Evolutionary conservation across 2,113 vertebrate genomes (phyloP).

Genomic region (Eubucco bourcierii): DNA sequence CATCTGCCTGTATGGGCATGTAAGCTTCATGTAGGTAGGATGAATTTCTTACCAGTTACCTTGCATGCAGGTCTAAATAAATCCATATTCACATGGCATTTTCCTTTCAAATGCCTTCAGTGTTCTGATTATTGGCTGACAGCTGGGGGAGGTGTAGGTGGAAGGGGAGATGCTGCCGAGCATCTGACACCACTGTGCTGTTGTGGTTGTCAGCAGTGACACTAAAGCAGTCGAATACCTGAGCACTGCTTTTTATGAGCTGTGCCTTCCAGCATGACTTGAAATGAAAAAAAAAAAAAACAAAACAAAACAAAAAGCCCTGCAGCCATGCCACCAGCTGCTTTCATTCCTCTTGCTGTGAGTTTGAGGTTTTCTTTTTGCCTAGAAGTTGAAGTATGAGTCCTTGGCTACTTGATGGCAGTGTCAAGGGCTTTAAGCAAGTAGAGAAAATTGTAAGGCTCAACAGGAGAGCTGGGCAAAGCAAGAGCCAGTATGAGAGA

Average conservation of each 20-base stretch:
- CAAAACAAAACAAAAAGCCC: no score
- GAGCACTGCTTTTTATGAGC: background rate
- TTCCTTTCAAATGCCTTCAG: slow-evolving; percentile 13
- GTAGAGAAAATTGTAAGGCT: background rate
- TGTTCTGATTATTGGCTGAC: slow-evolving; percentile 38
- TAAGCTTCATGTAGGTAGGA: background rate
- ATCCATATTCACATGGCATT: background rate
- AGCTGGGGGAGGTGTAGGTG: slow-evolving; percentile 22
- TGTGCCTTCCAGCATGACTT: background rate
- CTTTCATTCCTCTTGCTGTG: background rate
- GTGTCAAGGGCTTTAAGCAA: background rate
- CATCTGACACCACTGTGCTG: background rate
- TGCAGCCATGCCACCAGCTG: background rate
- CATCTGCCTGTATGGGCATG: background rate
- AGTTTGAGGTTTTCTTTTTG: background rate
- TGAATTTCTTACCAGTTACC: background rate
- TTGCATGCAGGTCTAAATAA: background rate
- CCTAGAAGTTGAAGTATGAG: background rate
- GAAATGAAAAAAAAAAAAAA: background rate
- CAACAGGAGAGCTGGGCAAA: background rate
- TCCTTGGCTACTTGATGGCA: background rate
- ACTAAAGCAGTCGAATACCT: background rate
- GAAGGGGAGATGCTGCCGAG: slow-evolving; percentile 6
- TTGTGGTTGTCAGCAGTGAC: slow-evolving; percentile 27
- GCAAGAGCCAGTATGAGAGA: no score